phyloP scores from a whole-genome alignment of 2,888 invertebrate genomes.

The Syrista parreyssii region DNA sequence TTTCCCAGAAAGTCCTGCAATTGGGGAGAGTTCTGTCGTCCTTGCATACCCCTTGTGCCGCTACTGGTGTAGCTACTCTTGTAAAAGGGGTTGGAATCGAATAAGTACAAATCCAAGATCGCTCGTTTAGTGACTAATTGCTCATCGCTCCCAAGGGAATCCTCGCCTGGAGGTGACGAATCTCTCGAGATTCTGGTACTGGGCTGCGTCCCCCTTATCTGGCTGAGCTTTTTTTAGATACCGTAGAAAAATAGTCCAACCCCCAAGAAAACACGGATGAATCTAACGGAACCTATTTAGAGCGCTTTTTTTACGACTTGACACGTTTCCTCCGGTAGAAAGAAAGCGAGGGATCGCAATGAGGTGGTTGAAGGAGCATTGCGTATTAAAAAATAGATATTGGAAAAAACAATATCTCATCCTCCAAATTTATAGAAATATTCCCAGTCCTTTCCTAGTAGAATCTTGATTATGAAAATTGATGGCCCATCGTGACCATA shows the following conservation, averaged over 20 bases:
- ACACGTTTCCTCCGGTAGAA: background rate
- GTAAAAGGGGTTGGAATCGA: background rate
- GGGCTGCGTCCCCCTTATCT: background rate
- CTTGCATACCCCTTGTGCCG: background rate
- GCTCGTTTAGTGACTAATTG: background rate
- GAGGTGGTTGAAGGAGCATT: too few relatives aligned
- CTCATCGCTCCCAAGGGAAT: background rate
- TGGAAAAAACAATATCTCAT: too few relatives aligned
- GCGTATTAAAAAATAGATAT: too few relatives aligned
- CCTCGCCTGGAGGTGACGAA: background rate
- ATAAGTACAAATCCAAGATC: background rate
- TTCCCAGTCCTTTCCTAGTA: too few relatives aligned
- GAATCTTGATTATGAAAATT: too few relatives aligned
- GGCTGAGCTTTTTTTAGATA: background rate
- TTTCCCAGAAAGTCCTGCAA: background rate
- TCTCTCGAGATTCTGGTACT: background rate
- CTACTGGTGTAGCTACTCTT: background rate
- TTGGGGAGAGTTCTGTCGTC: background rate
- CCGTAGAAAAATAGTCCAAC: background rate
- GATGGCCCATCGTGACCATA: too few relatives aligned
- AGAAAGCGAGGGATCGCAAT: background rate
- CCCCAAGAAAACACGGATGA: background rate
- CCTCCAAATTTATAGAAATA: too few relatives aligned
- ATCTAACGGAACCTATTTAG: background rate
- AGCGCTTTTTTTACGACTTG: background rate